Conservation (phyloP, 2,113 vertebrate species). For the Malurus cyaneus region DNA sequence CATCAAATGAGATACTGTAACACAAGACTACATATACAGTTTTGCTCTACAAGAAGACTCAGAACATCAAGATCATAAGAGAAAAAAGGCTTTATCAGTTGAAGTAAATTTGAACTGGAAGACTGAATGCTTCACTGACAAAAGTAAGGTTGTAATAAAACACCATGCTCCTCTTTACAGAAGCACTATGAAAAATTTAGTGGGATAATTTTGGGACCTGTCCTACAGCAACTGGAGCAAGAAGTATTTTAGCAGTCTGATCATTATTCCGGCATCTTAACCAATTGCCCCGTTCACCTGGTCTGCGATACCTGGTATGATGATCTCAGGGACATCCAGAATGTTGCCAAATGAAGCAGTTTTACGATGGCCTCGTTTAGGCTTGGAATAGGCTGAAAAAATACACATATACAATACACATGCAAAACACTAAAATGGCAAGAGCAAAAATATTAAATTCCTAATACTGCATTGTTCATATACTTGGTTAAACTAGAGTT, state of each 20-base stretch:
- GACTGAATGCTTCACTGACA: neutral
- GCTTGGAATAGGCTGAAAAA: conserved; percentile 94
- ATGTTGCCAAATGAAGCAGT: conserved; percentile 99
- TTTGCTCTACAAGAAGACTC: neutral
- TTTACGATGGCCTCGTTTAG: conserved; percentile 99
- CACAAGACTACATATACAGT: neutral
- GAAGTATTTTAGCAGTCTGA: conserved; percentile 79
- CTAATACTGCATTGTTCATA: conserved; percentile 71
- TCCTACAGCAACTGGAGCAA: conserved; percentile 80
- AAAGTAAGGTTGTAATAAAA: neutral
- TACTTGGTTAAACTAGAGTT: conserved; percentile 74
- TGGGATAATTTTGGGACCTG: neutral
- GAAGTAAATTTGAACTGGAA: neutral
- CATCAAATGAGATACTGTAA: neutral
- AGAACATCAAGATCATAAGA: neutral
- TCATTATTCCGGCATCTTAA: conserved; percentile 73
- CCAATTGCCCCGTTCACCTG: conserved; percentile 71
- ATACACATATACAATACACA: conserved; percentile 95
- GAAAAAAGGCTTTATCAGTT: neutral
- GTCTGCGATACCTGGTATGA: conserved; percentile 96
- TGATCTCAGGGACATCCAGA: conserved; percentile 99
- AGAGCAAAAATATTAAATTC: conserved; percentile 76
- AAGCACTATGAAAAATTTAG: neutral
- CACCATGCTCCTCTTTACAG: neutral
- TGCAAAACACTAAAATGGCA: conserved; percentile 87